phyloP scores from a whole-genome alignment of 2,113 vertebrate genomes.

The Cromileptes altivelis region DNA sequence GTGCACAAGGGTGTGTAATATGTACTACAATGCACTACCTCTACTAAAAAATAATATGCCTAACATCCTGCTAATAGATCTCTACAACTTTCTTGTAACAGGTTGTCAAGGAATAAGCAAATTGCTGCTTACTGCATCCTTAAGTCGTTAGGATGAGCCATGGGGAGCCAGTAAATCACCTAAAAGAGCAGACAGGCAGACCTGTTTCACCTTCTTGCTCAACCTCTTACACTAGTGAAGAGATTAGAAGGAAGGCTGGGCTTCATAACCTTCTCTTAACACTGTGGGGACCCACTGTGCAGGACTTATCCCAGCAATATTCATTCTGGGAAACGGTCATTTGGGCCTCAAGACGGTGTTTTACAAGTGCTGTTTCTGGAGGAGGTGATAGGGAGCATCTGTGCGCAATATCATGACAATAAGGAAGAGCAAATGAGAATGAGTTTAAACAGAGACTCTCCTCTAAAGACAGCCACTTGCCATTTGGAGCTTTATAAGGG shows the following conservation, averaged over 20 bases:
- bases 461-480: conserved; percentile 49
- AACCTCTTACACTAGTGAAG: conserved; percentile 37
- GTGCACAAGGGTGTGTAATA: too few relatives aligned
- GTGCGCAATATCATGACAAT: conserved; percentile 69
- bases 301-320: conserved; percentile 67
- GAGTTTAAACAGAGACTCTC: conserved; percentile 55
- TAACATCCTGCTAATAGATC: not conserved
- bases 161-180: conserved; percentile 18
- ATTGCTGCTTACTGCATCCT: conserved; percentile 25
- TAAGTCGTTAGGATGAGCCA: not conserved
- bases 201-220: conserved; percentile 55
- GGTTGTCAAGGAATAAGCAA: conserved; percentile 25
- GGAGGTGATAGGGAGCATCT: conserved; percentile 75
- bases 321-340: conserved; percentile 76
- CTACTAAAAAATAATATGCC: not conserved
- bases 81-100: conserved; percentile 11
- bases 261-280: conserved; percentile 62
- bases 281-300: conserved; percentile 67
- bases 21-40: not conserved
- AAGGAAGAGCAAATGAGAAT: conserved; percentile 60
- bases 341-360: conserved; percentile 69
- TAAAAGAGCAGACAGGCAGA: conserved; percentile 29
- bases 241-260: conserved; percentile 22
- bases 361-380: conserved; percentile 64
- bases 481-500: conserved; percentile 67